Evolutionary conservation across 2,113 vertebrate species (phyloP), one percentile per base, ranked within the genome.

Genomic region (Ceuthmochares aereus): DNA sequence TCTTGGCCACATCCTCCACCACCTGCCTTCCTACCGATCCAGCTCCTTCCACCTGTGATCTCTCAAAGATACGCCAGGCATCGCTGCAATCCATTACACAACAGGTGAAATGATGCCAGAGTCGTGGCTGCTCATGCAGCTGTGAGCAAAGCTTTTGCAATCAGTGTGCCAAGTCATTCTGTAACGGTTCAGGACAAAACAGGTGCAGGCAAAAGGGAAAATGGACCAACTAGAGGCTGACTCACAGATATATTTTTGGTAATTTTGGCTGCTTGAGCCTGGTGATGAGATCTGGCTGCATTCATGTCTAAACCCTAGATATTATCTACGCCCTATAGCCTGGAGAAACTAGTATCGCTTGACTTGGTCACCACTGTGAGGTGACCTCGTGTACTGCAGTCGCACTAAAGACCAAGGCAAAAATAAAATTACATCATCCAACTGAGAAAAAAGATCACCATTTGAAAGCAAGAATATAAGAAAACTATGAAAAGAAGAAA

Each of bases 401-500:
- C 30, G 16, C 9, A 6, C 40, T 54, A 19, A 25, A 59, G 27
- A 25, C 15, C 4, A 37, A 49, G 13, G 19, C 21, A 80, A 60
- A 51, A 75, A 13, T n/a, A 21, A 78, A 51, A 68, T 16, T 21
- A 19, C 54, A 17, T 3, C 51, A 17, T 7, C 22, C 29, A 8
- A 49, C 22, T 32, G 34, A 17, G 56, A 37, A 47, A 73, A 64
- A 36, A 42, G 1, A 12, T 20, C 12, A n/a, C 9, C 1, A 22
- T 23, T 26, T 67, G 19, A 42, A 34, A 83, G n/a, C 15, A 37
- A 22, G 16, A 25, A 63, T 20, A 34, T 9, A 58, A 32, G 5
- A 32, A 55, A 56, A 10, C 20, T 6, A 10, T 0, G 0, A 11
- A 37, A 66, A 17, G 2, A 3, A 69, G 32, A 17, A 55, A 34